phyloP scores from a whole-genome alignment of 2,797 vertebrate genomes.

The Meda fulgida region DNA sequence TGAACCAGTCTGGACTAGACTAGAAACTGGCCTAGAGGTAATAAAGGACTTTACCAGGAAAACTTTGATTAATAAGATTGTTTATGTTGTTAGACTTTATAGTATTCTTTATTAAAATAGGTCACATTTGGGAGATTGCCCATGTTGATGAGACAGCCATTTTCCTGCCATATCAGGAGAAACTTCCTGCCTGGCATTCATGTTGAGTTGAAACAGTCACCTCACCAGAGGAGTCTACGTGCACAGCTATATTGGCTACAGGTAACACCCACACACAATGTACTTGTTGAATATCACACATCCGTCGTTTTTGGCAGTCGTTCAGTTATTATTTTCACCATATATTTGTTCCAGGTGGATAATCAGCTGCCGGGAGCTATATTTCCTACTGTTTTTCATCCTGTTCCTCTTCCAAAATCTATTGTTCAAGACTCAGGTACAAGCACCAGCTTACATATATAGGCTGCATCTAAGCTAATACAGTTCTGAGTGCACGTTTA shows the following conservation, averaged over 20 bases:
- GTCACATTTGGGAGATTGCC: conserved; percentile 84
- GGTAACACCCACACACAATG: conserved; percentile 71
- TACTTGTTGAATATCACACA: conserved; percentile 18
- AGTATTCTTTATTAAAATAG: conserved; percentile 68
- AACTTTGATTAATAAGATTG: not conserved
- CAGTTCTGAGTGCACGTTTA: not conserved
- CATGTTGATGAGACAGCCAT: conserved; percentile 90
- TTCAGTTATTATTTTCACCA: not conserved
- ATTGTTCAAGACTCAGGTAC: conserved; percentile 94
- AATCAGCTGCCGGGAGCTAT: conserved; percentile 92
- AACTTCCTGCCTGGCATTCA: conserved; percentile 94
- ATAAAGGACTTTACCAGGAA: conserved; percentile 37
- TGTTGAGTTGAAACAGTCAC: conserved; percentile 92
- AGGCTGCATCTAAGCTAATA: not conserved
- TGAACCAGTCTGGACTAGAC: conserved; percentile 78
- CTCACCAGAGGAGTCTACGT: conserved; percentile 91
- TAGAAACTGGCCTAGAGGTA: conserved; percentile 90
- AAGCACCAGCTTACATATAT: not conserved
- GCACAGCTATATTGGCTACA: conserved; percentile 95
- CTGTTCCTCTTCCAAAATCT: conserved; percentile 94
- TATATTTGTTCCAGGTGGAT: conserved; percentile 83
- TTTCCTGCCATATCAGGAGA: conserved; percentile 83
- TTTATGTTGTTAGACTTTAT: not conserved
- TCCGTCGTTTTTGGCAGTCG: not conserved
- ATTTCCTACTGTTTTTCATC: conserved; percentile 95